Base-by-base conservation (phyloP, 1,140 invertebrate genomes). In the Gerris buenoi region DNA sequence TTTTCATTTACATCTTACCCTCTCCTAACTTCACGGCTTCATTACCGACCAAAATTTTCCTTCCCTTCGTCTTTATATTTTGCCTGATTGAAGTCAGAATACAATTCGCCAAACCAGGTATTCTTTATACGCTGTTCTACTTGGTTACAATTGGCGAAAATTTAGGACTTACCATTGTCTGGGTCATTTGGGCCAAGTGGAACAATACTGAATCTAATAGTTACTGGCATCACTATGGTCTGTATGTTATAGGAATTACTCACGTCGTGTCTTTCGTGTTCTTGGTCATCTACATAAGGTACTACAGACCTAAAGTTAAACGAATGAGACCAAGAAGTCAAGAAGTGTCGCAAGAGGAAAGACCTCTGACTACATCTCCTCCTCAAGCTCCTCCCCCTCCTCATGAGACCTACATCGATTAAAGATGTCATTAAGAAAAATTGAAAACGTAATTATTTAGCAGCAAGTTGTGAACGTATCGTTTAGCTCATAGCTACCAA, bases 61-160 rank as follows among this genome's bases (percentile, higher is more conserved):
- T 71, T 0, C 23, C 67, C 1, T 65, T 65, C 56, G 33, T 69
- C 18, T 65, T 58, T 27, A 65, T 69, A 22, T 68, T 71, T 25
- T 66, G 58, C 18, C 27, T 71, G 1, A 27, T 72, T 18, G 71
- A 72, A 68, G 70, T 72, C 0, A 59, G 66, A 14, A 61, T 71
- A 25, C 67, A 60, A 15, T 71, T 71, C 62, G 18, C 63, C 63
- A 68, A 68, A 28, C 25, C 68, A 15, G 25, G 63, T 13, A 27
- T 71, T 18, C 65, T 70, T 25, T 68, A 69, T 56, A 56, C 25
- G 25, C 25, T 71, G 14, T 70, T 66, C 59, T 59, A 66, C 29
- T 27, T 63, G 1, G 33, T 65, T 23, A 59, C 25, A 22, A 46
- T 63, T 3, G 57, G 64, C 1, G 71, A 72, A 66, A 64, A 72